A percentile compares a stretch with the other conserved stretches of the same genome.
Evolutionary conservation across 2,113 vertebrate species (phyloP).

Genomic region (Sialia sialis): DNA sequence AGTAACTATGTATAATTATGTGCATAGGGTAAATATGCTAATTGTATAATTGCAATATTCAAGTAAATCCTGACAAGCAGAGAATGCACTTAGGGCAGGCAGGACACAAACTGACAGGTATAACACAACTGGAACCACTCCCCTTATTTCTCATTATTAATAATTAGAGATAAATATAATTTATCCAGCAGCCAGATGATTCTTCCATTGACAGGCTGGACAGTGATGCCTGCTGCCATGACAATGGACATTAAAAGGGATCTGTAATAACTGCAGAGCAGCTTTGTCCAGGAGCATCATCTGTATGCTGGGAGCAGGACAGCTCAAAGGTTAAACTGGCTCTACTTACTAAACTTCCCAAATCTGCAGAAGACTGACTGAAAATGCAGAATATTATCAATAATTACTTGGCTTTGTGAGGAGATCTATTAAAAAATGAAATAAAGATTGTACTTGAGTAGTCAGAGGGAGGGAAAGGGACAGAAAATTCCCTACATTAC

Average conservation of each 20-base stretch:
- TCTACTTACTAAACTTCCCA: background rate
- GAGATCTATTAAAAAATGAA: background rate
- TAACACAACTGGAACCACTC: background rate
- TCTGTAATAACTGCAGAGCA: background rate
- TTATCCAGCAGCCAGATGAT: background rate
- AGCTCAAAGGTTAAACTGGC: background rate
- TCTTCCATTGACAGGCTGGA: background rate
- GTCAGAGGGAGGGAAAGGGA: background rate
- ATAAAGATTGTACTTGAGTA: background rate
- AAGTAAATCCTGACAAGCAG: background rate
- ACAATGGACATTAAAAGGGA: background rate
- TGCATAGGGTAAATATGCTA: constrained; percentile 52
- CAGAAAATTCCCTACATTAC: background rate
- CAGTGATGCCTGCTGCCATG: background rate
- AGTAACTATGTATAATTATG: constrained; percentile 38
- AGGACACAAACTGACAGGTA: background rate
- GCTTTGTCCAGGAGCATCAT: background rate
- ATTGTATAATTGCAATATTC: constrained; percentile 44
- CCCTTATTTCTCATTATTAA: background rate
- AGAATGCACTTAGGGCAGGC: background rate
- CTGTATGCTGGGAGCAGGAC: background rate
- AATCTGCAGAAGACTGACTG: background rate
- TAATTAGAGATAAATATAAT: background rate
- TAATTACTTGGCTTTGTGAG: background rate
- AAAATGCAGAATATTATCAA: background rate